Percentiles rank a stretch among this genome's conserved stretches.
These are phyloP conservation scores for Rhodophaea formosa DNA, from an alignment of 2,888 invertebrate genomes.

Conservation along the genomic window DNA sequence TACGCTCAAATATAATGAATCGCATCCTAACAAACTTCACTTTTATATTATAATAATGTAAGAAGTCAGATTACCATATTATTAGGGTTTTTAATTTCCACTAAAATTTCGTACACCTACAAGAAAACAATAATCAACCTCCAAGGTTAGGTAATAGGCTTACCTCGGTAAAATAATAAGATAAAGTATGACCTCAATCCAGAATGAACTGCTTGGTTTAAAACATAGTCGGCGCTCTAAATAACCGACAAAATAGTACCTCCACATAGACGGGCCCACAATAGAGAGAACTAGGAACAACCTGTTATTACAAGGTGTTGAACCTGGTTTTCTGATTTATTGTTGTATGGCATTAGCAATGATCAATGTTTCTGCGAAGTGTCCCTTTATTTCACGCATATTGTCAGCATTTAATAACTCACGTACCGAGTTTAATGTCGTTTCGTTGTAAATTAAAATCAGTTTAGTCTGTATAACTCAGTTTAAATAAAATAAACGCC, in stretches of 20 bases:
- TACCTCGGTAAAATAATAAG: constrained; percentile 47
- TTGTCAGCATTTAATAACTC: constrained; percentile 54
- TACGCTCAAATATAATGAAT: too few species aligned
- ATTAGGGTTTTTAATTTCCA: too few species aligned
- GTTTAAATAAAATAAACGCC: constrained; percentile 26
- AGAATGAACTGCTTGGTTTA: constrained; percentile 52
- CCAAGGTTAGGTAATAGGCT: neutral
- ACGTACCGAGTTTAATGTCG: constrained; percentile 38
- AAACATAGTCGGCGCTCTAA: constrained; percentile 57
- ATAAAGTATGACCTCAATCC: constrained; percentile 60
- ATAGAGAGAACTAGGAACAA: constrained; percentile 55
- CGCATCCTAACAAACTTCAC: too few species aligned
- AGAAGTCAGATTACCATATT: too few species aligned
- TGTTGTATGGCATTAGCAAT: constrained; percentile 60
- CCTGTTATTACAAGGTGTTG: constrained; percentile 72
- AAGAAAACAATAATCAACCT: too few species aligned
- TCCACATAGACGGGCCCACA: constrained; percentile 38
- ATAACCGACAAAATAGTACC: constrained; percentile 55
- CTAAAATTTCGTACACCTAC: too few species aligned
- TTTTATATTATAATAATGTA: too few species aligned
- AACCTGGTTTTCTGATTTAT: constrained; percentile 72
- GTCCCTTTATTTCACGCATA: constrained; percentile 55
- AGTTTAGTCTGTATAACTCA: constrained; percentile 13
- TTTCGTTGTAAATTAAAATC: constrained; percentile 21
- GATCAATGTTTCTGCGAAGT: constrained; percentile 63